Conservation (phyloP, 1,140 invertebrate species). For the Pantala flavescens region DNA sequence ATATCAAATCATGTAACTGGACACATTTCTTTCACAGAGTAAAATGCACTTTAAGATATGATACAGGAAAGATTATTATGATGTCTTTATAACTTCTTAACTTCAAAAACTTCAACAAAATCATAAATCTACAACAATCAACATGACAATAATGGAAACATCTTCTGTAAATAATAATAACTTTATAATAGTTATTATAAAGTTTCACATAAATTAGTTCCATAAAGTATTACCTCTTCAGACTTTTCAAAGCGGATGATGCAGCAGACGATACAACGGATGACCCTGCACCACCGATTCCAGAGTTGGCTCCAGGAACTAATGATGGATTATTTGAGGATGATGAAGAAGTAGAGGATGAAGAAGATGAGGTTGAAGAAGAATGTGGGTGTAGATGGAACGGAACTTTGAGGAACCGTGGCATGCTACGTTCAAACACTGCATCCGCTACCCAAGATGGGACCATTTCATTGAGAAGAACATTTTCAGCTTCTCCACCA, state of each 20-base stretch:
- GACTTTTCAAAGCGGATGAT: conserved; percentile 70
- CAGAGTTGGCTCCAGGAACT: neutral
- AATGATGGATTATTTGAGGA: neutral
- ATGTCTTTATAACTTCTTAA: too few relatives aligned
- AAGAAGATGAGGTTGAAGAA: conserved; percentile 30
- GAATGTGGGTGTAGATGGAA: conserved; percentile 93
- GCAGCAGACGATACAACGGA: neutral
- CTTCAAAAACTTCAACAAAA: too few relatives aligned
- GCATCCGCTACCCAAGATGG: conserved; percentile 95
- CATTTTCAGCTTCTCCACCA: conserved; percentile 88
- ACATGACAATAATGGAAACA: too few relatives aligned
- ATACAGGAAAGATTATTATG: too few relatives aligned
- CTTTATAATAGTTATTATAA: too few relatives aligned
- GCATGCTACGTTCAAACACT: conserved; percentile 85
- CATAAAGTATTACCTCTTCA: conserved; percentile 79
- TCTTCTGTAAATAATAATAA: too few relatives aligned
- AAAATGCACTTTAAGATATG: too few relatives aligned
- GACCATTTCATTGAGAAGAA: conserved; percentile 85
- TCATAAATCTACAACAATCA: too few relatives aligned
- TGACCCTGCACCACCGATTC: neutral
- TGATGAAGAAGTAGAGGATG: neutral
- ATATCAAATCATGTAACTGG: too few relatives aligned
- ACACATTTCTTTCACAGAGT: too few relatives aligned
- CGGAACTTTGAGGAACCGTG: conserved; percentile 94
- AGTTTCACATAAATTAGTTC: too few relatives aligned